Evolutionary conservation across 2,113 vertebrate species (phyloP).

Genomic region (Candoia aspera): DNA sequence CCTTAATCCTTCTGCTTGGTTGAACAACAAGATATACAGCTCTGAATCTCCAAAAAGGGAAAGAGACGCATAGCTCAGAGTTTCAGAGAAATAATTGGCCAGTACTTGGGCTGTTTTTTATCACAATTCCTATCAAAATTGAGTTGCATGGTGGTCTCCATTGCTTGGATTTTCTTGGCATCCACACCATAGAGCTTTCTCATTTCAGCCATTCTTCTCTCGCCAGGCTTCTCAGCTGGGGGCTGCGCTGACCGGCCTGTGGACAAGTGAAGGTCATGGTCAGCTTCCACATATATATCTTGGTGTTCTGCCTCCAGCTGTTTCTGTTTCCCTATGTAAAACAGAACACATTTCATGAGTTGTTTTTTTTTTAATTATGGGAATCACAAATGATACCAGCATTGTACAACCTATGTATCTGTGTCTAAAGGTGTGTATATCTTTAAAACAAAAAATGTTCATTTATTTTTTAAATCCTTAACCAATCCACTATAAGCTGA

Average conservation of each 20-base stretch:
- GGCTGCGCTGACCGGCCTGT: slow-evolving; percentile 71
- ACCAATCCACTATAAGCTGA: neutral
- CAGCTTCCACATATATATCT: slow-evolving; percentile 81
- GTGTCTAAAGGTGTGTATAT: neutral
- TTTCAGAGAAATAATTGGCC: slow-evolving; percentile 94
- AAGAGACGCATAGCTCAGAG: slow-evolving; percentile 68
- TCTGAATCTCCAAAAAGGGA: neutral
- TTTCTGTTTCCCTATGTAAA: slow-evolving; percentile 84
- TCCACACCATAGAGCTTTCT: slow-evolving; percentile 85
- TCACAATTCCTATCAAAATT: slow-evolving; percentile 90
- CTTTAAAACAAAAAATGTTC: neutral
- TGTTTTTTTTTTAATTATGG: neutral
- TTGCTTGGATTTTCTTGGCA: slow-evolving; percentile 87
- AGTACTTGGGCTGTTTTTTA: slow-evolving; percentile 90
- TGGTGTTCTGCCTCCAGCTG: slow-evolving; percentile 83
- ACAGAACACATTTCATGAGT: slow-evolving; percentile 4
- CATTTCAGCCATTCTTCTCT: slow-evolving; percentile 87
- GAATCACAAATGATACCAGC: neutral
- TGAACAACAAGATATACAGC: neutral
- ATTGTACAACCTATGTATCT: neutral
- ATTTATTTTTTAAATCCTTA: neutral
- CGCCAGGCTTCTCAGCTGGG: slow-evolving; percentile 83
- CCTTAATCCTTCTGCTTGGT: slow-evolving; percentile 25
- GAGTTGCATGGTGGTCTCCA: slow-evolving; percentile 94
- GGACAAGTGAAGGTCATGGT: slow-evolving; percentile 80